These are phyloP conservation scores for Eristalinus aeneus DNA, from an alignment of 2,888 invertebrate genomes.

Conservation along the genomic window DNA sequence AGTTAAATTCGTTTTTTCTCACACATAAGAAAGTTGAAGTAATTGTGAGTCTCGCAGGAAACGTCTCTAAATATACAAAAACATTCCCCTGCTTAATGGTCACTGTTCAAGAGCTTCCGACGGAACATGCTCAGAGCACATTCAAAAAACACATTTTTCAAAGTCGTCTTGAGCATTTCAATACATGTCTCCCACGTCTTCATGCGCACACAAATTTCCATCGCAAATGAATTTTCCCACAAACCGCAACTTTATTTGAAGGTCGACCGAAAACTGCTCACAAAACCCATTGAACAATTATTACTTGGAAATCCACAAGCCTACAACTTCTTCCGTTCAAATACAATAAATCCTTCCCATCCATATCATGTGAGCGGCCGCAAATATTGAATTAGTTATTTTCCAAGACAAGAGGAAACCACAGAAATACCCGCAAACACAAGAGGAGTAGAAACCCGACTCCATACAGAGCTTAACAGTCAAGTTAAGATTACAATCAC, in stretches of 20 bases:
- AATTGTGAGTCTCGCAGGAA: too few relatives aligned
- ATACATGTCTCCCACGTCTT: background rate
- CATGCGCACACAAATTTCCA: background rate
- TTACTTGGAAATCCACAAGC: background rate
- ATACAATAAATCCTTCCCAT: slow-evolving; percentile 28
- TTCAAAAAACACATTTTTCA: too few relatives aligned
- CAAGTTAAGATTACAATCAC: slow-evolving; percentile 48
- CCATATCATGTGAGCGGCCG: background rate
- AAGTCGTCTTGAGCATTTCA: background rate
- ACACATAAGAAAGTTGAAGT: too few relatives aligned
- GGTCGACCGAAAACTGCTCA: background rate
- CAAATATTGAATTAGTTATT: slow-evolving; percentile 52
- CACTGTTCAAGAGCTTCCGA: too few relatives aligned
- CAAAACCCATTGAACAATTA: background rate
- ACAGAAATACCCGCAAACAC: slow-evolving; percentile 2
- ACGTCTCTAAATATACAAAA: too few relatives aligned
- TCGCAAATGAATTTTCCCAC: background rate
- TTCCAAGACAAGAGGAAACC: background rate
- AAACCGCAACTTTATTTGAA: background rate
- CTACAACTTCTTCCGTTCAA: background rate
- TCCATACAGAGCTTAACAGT: slow-evolving; percentile 20
- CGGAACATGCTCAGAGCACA: background rate
- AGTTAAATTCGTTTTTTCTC: too few relatives aligned
- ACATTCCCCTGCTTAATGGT: too few relatives aligned
- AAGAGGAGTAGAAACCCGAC: slow-evolving; percentile 31